Evolutionary conservation across 2,888 invertebrate species (phyloP), one percentile per base, ranked within the genome.

Genomic region (Noctua pronuba): DNA sequence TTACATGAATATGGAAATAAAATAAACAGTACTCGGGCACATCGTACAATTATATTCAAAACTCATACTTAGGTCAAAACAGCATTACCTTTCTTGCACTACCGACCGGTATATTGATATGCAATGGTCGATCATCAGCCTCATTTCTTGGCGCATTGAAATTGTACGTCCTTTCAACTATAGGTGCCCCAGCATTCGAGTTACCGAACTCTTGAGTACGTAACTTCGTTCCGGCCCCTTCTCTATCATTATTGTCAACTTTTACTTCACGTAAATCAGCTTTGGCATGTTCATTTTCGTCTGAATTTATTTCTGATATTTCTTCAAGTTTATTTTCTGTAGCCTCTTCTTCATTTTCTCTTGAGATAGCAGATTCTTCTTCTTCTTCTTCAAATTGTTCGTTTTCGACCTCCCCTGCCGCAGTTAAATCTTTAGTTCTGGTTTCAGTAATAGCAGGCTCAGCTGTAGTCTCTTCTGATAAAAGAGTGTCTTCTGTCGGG

Each of bases 41-140:
- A 10, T 38, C 49, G 8, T 18, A 46, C 7, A 38, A 41, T 41
- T 76, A 31, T 73, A 76, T 75, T 75, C 28, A 7, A 73, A 62
- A 21, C 13, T 41, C 21, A 11, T 31, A 0, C 24, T 46, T 0
- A 16, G 1, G 0, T 62, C 35, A 78, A 35, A 71, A 71, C 24
- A 78, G 35, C 77, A 78, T 24, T 3, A 78, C 77, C 5, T 78
- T 78, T 6, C 78, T 77, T 18, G 78, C 78, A 24, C 78, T 77
- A 5, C 28, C 10, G 16, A 16, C 64, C 1, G 77, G 71, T 11
- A 46, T 4, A 16, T 71, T 7, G 24, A 71, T 52, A 38, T 35
- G 11, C 28, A 11, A 5, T 16, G 62, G 4, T 7, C 0, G 18
- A 1, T 0, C 13, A 5, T 1, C 16, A 1, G 41, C 6, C 16